phyloP scores from a whole-genome alignment of 2,888 invertebrate species.

The Coelinius sp. region DNA sequence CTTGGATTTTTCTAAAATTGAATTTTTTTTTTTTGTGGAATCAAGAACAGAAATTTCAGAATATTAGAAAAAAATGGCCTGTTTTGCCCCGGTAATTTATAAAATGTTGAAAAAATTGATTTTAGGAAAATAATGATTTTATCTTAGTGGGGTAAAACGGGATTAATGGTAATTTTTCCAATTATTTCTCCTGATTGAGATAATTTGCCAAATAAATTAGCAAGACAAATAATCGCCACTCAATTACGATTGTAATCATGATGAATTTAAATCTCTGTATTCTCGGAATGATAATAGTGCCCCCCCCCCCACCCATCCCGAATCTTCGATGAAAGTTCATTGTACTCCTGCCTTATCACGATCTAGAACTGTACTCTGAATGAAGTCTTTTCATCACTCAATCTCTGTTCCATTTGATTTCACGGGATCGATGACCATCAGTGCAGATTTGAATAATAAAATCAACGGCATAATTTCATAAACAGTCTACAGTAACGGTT shows the following conservation, averaged over 20 bases:
- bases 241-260: conserved; percentile 15
- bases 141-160: too few relatives aligned
- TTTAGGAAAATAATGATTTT: not conserved
- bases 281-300: conserved; percentile 24
- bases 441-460: too few relatives aligned
- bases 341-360: conserved; percentile 25
- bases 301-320: too few relatives aligned
- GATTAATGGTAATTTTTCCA: not conserved
- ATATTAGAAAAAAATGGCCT: too few relatives aligned
- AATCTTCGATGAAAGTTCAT: conserved; percentile 35
- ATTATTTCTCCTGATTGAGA: not conserved
- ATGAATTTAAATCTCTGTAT: not conserved
- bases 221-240: conserved; percentile 22
- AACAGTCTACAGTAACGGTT: not conserved
- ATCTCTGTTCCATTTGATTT: not conserved
- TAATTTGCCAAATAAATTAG: conserved; percentile 17
- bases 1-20: not conserved
- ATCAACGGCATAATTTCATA: not conserved
- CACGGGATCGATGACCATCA: not conserved
- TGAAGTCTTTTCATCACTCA: conserved; percentile 16
- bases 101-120: not conserved
- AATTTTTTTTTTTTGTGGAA: too few relatives aligned
- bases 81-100: too few relatives aligned
- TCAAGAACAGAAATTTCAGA: too few relatives aligned
- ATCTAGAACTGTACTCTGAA: conserved; percentile 16